These are phyloP conservation scores for Oryzias celebensis DNA, from an alignment of 2,113 vertebrate species.

Conservation along the genomic window DNA sequence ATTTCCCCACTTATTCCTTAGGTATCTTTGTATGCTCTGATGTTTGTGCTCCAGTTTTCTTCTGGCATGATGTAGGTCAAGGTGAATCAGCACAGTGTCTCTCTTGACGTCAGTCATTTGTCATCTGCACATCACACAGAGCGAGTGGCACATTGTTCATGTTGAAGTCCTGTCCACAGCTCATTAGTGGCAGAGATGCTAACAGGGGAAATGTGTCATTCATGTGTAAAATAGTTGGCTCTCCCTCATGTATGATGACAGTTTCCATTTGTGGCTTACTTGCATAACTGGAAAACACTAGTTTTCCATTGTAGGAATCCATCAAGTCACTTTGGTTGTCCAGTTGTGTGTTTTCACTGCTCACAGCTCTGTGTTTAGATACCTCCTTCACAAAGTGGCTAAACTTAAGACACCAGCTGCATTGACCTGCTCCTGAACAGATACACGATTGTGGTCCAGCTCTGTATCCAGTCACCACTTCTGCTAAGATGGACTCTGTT, in stretches of 20 bases:
- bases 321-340: constrained; percentile 9
- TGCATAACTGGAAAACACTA: constrained; percentile 22
- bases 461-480: constrained; percentile 65
- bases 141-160: constrained; percentile 57
- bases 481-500: constrained; percentile 36
- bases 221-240: constrained; percentile 24
- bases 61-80: neutral
- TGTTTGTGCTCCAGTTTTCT: neutral
- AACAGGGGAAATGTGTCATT: constrained; percentile 52
- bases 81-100: neutral
- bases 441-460: constrained; percentile 58
- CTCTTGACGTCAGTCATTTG: constrained; percentile 30
- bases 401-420: constrained; percentile 66
- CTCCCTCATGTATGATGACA: constrained; percentile 20
- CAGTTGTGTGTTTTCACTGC: constrained; percentile 12
- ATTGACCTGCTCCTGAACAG: constrained; percentile 65
- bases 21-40: neutral
- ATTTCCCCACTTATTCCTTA: neutral
- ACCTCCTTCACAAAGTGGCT: constrained; percentile 5
- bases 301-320: constrained; percentile 15
- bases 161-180: constrained; percentile 32
- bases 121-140: constrained; percentile 69
- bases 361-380: constrained; percentile 13
- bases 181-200: constrained; percentile 39
- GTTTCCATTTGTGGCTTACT: constrained; percentile 40